Conservation (phyloP, 2,113 vertebrate species). For the Scatophagus argus region DNA sequence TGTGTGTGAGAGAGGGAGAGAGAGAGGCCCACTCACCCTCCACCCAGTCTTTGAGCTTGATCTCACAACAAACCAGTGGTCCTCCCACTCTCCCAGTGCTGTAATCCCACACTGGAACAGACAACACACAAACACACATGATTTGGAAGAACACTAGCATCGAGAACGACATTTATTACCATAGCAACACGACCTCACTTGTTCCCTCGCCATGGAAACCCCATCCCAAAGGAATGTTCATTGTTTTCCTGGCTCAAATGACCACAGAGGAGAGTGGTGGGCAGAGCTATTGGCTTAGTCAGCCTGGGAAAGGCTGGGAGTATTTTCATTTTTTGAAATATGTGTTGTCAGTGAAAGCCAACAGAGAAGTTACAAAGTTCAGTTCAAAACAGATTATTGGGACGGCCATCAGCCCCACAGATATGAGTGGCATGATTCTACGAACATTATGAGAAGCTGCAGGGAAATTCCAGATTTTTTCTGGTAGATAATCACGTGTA, state of each 20-base stretch:
- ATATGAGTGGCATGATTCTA: background rate
- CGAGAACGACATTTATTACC: conserved; percentile 48
- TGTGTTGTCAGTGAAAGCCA: background rate
- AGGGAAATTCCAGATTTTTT: background rate
- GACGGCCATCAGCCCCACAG: background rate
- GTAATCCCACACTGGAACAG: conserved; percentile 92
- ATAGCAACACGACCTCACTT: conserved; percentile 62
- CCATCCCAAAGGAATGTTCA: conserved; percentile 62
- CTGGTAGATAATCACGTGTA: background rate
- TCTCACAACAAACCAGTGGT: conserved; percentile 94
- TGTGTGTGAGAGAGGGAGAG: no score
- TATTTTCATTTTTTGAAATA: conserved; percentile 4
- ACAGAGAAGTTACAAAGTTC: background rate
- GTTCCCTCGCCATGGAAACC: conserved; percentile 69
- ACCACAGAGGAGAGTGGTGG: conserved; percentile 6
- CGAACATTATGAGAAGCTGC: background rate
- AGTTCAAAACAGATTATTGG: background rate
- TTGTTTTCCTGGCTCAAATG: conserved; percentile 42
- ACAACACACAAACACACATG: conserved; percentile 39
- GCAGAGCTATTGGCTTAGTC: conserved; percentile 12
- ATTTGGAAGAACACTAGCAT: conserved; percentile 41
- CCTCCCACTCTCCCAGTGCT: conserved; percentile 96
- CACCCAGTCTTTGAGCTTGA: conserved; percentile 94
- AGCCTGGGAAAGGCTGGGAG: conserved; percentile 56
- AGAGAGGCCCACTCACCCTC: conserved; percentile 90